These are phyloP conservation scores for Menura novaehollandiae DNA, from an alignment of 2,113 vertebrate species.

Conservation along the genomic window DNA sequence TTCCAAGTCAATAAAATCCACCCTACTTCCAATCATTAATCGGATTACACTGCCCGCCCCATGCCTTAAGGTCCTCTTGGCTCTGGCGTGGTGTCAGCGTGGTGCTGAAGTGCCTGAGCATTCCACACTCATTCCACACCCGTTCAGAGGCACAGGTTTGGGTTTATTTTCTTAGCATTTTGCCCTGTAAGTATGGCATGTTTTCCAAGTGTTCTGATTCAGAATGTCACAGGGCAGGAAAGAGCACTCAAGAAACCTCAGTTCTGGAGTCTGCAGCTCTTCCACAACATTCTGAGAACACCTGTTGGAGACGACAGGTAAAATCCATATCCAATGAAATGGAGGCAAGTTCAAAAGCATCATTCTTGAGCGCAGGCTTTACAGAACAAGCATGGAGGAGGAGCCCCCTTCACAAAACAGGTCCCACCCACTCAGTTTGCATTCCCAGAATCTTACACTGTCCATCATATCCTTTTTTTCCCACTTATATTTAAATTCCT, in stretches of 20 bases:
- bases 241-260: not conserved
- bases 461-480: not conserved
- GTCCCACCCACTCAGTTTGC: not conserved
- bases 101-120: not conserved
- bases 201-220: not conserved
- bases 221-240: not conserved
- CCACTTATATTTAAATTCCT: not conserved
- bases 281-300: not conserved
- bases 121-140: not conserved
- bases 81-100: fast-evolving
- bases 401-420: not conserved
- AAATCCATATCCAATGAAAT: not conserved
- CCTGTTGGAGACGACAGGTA: fast-evolving
- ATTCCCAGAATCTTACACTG: not conserved
- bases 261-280: not conserved
- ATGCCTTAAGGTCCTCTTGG: not conserved
- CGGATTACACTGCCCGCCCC: fast-evolving
- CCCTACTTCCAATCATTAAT: not conserved
- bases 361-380: not conserved
- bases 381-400: not conserved
- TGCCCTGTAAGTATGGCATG: not conserved
- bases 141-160: not conserved
- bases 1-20: not conserved
- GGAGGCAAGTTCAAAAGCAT: not conserved
- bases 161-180: not conserved